Evolutionary conservation across 2,797 vertebrate genomes (phyloP).

Genomic region (Bovichtus diacanthus): DNA sequence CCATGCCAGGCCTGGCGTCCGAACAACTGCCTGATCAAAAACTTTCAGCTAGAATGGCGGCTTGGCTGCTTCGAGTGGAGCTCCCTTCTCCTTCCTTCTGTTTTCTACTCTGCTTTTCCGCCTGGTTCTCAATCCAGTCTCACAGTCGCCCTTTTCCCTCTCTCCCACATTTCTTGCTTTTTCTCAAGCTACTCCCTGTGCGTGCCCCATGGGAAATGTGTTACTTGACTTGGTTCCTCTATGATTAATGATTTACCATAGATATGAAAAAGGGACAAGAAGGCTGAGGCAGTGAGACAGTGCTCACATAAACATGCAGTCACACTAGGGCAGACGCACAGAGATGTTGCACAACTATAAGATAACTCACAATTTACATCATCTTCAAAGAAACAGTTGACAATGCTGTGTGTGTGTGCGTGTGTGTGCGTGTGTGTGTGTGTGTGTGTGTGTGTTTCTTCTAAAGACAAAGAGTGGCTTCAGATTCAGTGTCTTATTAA

Average conservation of each 20-base stretch:
- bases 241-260: constrained; percentile 79
- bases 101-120: constrained; percentile 56
- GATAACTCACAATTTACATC: constrained; percentile 32
- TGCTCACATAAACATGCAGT: constrained; percentile 45
- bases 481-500: constrained; percentile 85
- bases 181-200: constrained; percentile 42
- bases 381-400: constrained; percentile 16
- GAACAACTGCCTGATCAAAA: constrained; percentile 69
- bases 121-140: constrained; percentile 42
- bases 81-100: constrained; percentile 52
- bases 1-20: constrained; percentile 76
- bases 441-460: constrained; percentile 37
- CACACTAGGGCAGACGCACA: constrained; percentile 24
- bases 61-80: constrained; percentile 49
- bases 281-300: constrained; percentile 40
- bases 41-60: constrained; percentile 57
- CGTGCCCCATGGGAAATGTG: constrained; percentile 67
- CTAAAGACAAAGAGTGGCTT: constrained; percentile 68
- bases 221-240: constrained; percentile 75
- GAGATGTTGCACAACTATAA: constrained; percentile 23
- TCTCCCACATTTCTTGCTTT: constrained; percentile 28
- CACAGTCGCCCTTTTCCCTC: background rate
- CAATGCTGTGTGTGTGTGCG: constrained; percentile 8
- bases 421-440: constrained; percentile 16
- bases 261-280: constrained; percentile 64